A percentile compares a stretch with the other conserved stretches of the same genome.
phyloP scores from a whole-genome alignment of 2,113 vertebrate genomes.

The Hemibagrus wyckioides region DNA sequence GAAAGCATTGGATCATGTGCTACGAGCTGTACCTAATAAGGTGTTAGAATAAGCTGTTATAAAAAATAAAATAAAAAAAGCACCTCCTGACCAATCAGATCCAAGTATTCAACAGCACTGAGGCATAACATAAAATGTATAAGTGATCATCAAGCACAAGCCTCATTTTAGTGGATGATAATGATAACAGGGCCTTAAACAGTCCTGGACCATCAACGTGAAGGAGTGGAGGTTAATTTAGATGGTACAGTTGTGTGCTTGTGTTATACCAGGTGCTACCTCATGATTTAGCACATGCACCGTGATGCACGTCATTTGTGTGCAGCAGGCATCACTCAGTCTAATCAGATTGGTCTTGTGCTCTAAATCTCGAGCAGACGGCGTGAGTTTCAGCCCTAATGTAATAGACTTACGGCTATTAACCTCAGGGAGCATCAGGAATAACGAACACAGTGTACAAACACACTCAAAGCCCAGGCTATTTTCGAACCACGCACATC shows the following conservation, averaged over 20 bases:
- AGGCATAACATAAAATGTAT: background rate
- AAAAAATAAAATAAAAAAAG: background rate
- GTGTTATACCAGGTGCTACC: slow-evolving; percentile 21
- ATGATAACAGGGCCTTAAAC: background rate
- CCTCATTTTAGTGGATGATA: background rate
- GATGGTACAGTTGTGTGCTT: slow-evolving; percentile 8
- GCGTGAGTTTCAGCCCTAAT: slow-evolving; percentile 21
- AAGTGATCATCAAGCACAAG: background rate
- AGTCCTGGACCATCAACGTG: background rate
- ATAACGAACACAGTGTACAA: slow-evolving; percentile 54
- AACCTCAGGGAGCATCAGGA: slow-evolving; percentile 52
- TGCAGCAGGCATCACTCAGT: slow-evolving; percentile 36
- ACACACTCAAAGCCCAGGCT: slow-evolving; percentile 56
- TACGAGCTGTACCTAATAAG: too few relatives aligned
- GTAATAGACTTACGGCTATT: slow-evolving; percentile 17
- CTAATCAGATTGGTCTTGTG: slow-evolving; percentile 50
- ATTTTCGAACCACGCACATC: slow-evolving; percentile 57
- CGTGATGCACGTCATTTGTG: slow-evolving; percentile 37
- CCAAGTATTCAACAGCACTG: background rate
- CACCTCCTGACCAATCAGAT: background rate
- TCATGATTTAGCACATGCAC: slow-evolving; percentile 40
- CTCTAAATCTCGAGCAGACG: slow-evolving; percentile 30
- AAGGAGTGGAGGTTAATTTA: background rate
- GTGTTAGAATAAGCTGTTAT: background rate
- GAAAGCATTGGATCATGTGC: background rate